A percentile compares a stretch with the other conserved stretches of the same genome.
Evolutionary conservation across 1,140 invertebrate genomes (phyloP).

Genomic region (Mercenaria mercenaria): DNA sequence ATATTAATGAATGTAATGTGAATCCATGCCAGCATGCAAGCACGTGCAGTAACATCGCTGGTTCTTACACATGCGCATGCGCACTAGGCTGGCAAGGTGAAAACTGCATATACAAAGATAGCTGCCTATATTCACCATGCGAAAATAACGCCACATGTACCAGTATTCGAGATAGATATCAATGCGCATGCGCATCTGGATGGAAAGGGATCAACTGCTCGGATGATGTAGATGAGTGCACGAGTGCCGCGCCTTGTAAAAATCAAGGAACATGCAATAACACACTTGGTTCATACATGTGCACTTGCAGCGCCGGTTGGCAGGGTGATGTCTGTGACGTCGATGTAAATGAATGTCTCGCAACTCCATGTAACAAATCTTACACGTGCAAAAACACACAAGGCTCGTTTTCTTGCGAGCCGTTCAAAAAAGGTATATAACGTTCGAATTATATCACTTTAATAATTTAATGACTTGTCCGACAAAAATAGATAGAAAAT

Average conservation of each 20-base stretch:
- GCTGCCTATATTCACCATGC: background rate
- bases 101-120: background rate
- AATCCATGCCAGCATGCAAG: background rate
- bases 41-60: background rate
- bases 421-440: background rate
- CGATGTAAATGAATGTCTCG: background rate
- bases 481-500: background rate
- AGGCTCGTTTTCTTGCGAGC: background rate
- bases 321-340: background rate
- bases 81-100: background rate
- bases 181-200: background rate
- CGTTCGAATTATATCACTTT: background rate
- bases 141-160: background rate
- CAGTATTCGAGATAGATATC: background rate
- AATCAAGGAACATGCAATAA: background rate
- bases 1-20: background rate
- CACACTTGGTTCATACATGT: background rate
- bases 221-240: constrained; percentile 18
- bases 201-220: background rate
- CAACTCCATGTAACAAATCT: background rate
- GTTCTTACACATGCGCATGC: background rate
- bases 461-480: background rate
- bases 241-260: background rate
- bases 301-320: background rate
- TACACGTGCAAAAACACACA: background rate